A percentile compares a stretch with the other conserved stretches of the same genome.
Evolutionary conservation across 1,140 invertebrate genomes (phyloP).

Genomic region (Drosophila kurseongensis): DNA sequence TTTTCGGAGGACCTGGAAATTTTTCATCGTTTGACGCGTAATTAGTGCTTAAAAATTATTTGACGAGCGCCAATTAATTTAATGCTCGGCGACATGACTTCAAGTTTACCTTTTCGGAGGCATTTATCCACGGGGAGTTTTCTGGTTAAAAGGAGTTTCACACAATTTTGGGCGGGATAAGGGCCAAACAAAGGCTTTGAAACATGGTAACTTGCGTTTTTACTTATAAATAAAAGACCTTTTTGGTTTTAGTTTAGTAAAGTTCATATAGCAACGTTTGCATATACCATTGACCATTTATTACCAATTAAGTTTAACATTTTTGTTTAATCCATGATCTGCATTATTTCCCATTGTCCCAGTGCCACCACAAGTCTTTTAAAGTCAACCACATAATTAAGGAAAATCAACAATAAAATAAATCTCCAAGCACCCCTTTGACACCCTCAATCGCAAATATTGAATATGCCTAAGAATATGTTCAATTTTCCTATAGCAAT

Average conservation of each 20-base stretch:
- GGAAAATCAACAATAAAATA: constrained; percentile 14
- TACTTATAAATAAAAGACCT: background rate
- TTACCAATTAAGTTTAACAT: too few species aligned
- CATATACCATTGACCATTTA: too few species aligned
- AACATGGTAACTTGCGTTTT: background rate
- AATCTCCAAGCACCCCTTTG: background rate
- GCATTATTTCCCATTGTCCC: background rate
- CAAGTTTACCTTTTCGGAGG: constrained; percentile 43
- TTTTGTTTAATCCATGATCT: too few species aligned
- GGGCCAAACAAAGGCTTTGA: background rate
- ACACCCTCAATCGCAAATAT: background rate
- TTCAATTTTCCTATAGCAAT: constrained; percentile 9
- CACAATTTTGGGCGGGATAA: constrained; percentile 9
- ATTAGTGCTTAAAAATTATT: constrained; percentile 80
- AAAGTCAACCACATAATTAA: constrained; percentile 19
- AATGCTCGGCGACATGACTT: constrained; percentile 65
- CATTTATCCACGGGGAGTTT: constrained; percentile 11
- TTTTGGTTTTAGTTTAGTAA: too few species aligned
- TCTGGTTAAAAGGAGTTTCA: constrained; percentile 22
- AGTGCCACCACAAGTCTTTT: constrained; percentile 10
- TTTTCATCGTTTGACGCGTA: constrained; percentile 71
- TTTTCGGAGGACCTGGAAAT: constrained; percentile 8
- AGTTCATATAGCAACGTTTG: too few species aligned
- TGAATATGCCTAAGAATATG: constrained; percentile 1
- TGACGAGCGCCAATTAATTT: constrained; percentile 80